A percentile compares a stretch with the other conserved stretches of the same genome.
Conservation (phyloP, 2,113 vertebrate genomes). For the Chinchilla lanigera region DNA sequence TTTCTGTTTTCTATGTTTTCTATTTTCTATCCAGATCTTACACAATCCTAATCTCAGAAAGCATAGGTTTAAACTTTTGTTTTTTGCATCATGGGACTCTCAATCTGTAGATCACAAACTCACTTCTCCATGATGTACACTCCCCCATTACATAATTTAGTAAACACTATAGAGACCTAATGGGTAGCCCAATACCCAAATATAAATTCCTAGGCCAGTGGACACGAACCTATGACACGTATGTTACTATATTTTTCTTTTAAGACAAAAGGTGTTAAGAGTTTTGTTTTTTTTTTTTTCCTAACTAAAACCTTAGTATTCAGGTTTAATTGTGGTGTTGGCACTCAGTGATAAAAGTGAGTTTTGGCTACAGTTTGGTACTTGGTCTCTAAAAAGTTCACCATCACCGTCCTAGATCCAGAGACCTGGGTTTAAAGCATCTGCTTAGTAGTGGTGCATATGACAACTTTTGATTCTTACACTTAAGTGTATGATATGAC, state of each 20-base stretch:
- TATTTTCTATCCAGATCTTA: neutral
- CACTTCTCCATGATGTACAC: neutral
- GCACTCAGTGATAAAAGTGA: neutral
- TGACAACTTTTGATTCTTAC: constrained; percentile 2
- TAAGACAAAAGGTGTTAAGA: neutral
- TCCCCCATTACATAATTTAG: neutral
- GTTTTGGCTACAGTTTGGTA: neutral
- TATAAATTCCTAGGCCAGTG: neutral
- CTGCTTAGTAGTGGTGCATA: neutral
- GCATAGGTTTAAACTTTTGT: neutral
- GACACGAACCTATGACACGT: neutral
- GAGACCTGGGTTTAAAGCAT: neutral
- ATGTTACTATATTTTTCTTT: neutral
- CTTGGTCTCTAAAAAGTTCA: neutral
- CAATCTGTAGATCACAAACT: neutral
- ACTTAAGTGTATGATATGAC: neutral
- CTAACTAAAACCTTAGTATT: neutral
- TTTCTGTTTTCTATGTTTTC: too few relatives aligned
- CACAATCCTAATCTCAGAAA: neutral
- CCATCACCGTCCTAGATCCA: neutral
- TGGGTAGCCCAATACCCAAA: neutral
- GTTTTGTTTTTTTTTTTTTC: neutral
- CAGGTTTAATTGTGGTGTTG: neutral
- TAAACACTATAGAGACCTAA: neutral
- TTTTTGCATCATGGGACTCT: neutral